phyloP scores from a whole-genome alignment of 2,888 invertebrate species.

The Harpagoxenus sublaevis region DNA sequence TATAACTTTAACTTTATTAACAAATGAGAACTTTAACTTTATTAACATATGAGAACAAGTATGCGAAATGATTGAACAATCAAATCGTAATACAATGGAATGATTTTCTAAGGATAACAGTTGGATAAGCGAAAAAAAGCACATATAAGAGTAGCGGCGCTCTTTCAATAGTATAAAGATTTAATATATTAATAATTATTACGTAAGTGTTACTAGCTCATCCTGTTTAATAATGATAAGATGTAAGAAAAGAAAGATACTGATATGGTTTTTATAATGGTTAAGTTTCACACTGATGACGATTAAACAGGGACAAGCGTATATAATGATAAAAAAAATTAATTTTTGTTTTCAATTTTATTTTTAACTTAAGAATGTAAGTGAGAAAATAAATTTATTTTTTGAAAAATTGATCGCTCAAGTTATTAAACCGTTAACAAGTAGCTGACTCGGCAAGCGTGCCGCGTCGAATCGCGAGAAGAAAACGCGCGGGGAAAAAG shows the following conservation, averaged over 20 bases:
- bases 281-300: background rate
- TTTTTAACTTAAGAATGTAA: background rate
- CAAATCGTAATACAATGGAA: background rate
- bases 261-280: background rate
- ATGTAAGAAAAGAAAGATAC: background rate
- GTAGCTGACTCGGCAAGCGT: background rate
- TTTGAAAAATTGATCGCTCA: background rate
- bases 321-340: background rate
- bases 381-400: background rate
- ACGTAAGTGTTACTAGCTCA: background rate
- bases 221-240: background rate
- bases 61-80: background rate
- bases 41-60: background rate
- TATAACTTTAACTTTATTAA: background rate
- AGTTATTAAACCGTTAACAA: conserved; percentile 9
- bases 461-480: background rate
- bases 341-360: background rate
- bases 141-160: background rate
- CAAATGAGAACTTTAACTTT: no score
- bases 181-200: background rate
- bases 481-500: background rate
- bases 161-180: background rate
- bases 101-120: background rate
- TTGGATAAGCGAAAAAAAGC: background rate
- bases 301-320: background rate